phyloP scores from a whole-genome alignment of 2,113 vertebrate genomes.

The Caloenas nicobarica region DNA sequence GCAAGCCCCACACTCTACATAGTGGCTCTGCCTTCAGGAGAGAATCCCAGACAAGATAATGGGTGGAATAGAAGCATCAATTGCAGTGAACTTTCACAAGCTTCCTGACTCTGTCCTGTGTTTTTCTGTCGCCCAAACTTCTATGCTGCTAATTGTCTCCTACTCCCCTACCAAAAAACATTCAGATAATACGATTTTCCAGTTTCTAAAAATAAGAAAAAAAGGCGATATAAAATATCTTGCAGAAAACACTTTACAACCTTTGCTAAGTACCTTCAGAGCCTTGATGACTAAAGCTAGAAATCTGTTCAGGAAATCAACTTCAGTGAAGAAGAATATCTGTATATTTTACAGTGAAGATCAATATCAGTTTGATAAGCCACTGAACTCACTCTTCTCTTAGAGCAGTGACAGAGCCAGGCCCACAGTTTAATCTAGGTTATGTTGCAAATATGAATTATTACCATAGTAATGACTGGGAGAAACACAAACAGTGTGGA shows the following conservation, averaged over 20 bases:
- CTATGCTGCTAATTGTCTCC: not conserved
- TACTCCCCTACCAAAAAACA: not conserved
- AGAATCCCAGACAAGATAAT: not conserved
- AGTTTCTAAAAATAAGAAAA: not conserved
- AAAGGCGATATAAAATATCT: not conserved
- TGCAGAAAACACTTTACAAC: not conserved
- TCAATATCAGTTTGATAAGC: not conserved
- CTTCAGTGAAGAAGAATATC: not conserved
- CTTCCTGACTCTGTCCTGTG: not conserved
- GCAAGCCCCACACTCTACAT: fast-evolving
- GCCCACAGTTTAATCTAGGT: not conserved
- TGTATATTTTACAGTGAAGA: not conserved
- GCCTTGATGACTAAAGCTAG: not conserved
- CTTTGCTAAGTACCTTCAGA: not conserved
- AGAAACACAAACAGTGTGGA: not conserved
- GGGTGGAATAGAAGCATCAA: not conserved
- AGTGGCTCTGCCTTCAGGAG: not conserved
- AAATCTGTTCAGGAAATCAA: not conserved
- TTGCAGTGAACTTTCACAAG: not conserved
- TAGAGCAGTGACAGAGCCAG: not conserved
- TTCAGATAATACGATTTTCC: not conserved
- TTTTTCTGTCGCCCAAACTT: not conserved
- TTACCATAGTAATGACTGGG: not conserved
- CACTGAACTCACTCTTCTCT: not conserved
- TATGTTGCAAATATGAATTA: not conserved